A percentile compares a stretch with the other conserved stretches of the same genome.
Evolutionary conservation across 1,140 invertebrate genomes (phyloP).

Genomic region (Zelostemma sp.): DNA sequence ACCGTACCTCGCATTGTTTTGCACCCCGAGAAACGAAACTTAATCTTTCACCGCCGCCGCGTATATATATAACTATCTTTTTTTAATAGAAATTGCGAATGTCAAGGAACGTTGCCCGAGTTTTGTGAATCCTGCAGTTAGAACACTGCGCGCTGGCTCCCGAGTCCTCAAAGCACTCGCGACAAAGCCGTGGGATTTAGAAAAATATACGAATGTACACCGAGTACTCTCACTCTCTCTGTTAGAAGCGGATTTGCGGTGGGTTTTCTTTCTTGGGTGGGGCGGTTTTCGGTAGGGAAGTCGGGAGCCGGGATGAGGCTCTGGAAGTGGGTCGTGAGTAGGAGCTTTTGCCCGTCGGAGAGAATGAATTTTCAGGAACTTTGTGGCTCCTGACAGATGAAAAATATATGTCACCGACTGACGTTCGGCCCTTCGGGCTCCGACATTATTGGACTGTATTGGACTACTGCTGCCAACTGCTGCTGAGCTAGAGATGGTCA

Average conservation of each 20-base stretch:
- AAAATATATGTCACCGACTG: slow-evolving; percentile 28
- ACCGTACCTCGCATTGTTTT: slow-evolving; percentile 7
- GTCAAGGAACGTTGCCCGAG: slow-evolving; percentile 3
- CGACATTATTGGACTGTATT: slow-evolving; percentile 32
- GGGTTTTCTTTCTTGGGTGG: slow-evolving; percentile 7
- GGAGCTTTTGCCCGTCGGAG: background rate
- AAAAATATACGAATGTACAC: slow-evolving; percentile 4
- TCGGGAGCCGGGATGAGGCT: slow-evolving; percentile 2
- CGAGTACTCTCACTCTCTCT: slow-evolving; percentile 9
- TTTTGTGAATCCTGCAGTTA: background rate
- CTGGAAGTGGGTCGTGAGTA: slow-evolving; percentile 1
- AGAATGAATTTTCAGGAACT: slow-evolving; percentile 23
- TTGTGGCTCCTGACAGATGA: slow-evolving; percentile 24
- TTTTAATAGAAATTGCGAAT: background rate
- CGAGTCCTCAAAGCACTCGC: background rate
- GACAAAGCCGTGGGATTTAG: slow-evolving; percentile 8
- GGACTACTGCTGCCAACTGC: too few species aligned
- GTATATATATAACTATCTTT: background rate
- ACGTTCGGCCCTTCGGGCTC: slow-evolving; percentile 19
- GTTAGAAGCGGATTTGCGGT: background rate
- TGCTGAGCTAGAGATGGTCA: too few species aligned
- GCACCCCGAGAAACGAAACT: background rate
- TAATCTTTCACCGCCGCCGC: background rate
- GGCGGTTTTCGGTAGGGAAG: slow-evolving; percentile 1
- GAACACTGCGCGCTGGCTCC: background rate